A percentile compares a stretch with the other conserved stretches of the same genome.
Conservation (phyloP, 2,888 invertebrate species). For the Ceriagrion tenellum region DNA sequence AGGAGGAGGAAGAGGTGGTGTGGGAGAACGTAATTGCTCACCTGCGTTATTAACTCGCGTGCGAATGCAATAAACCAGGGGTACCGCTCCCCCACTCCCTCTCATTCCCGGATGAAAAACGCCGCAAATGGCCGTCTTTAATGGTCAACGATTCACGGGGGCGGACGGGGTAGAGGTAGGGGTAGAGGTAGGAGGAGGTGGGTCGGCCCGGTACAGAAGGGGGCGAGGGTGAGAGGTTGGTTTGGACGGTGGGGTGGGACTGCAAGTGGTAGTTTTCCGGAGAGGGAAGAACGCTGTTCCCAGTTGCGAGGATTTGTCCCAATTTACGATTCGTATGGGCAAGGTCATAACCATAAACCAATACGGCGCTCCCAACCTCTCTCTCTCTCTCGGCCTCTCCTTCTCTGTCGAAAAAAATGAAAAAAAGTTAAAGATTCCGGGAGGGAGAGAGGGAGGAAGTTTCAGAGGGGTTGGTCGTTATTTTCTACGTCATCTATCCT, state of each 20-base stretch:
- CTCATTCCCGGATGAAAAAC: constrained; percentile 38
- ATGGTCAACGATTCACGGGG: constrained; percentile 21
- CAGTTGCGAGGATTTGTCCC: constrained; percentile 41
- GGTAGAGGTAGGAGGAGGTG: no score
- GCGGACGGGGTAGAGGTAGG: neutral
- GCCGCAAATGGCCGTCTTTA: constrained; percentile 38
- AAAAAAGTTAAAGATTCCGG: neutral
- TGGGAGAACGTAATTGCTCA: constrained; percentile 29
- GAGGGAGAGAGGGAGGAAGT: no score
- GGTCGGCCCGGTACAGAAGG: no score
- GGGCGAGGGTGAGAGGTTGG: no score
- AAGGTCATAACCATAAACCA: constrained; percentile 67
- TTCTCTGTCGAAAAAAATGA: neutral
- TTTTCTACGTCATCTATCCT: neutral
- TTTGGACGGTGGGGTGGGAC: no score
- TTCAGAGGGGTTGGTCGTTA: neutral
- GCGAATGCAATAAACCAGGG: constrained; percentile 46
- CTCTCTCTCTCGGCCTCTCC: neutral
- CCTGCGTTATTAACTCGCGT: constrained; percentile 46
- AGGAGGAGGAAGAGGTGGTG: neutral
- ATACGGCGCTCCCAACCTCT: neutral
- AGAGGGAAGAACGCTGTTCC: neutral
- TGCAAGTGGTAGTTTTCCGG: no score
- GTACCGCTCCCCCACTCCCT: neutral
- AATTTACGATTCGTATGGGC: constrained; percentile 63